phyloP scores from a whole-genome alignment of 2,888 invertebrate species.

The Euzetes globulus region DNA sequence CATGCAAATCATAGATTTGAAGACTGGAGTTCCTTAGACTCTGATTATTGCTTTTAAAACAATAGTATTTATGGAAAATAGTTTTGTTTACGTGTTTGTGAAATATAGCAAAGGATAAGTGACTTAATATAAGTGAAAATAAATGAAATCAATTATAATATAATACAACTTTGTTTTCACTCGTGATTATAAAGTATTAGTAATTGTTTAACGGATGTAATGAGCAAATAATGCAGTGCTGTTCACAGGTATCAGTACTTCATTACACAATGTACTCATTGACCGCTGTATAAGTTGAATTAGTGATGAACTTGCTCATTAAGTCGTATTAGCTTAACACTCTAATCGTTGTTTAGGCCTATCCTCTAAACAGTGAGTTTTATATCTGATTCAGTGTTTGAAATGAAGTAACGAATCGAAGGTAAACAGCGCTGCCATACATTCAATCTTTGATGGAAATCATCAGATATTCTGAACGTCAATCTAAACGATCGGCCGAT shows the following conservation, averaged over 20 bases:
- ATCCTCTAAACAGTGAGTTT: too few relatives aligned
- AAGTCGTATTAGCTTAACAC: too few relatives aligned
- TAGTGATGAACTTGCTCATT: background rate
- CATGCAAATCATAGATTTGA: too few relatives aligned
- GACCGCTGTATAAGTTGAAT: background rate
- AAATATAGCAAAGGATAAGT: constrained; percentile 13
- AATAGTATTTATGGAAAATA: constrained; percentile 14
- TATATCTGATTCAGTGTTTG: too few relatives aligned
- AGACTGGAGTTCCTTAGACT: too few relatives aligned
- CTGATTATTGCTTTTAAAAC: constrained; percentile 24
- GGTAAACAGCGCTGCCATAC: constrained; percentile 24
- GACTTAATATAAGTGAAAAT: constrained; percentile 24
- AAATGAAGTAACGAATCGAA: constrained; percentile 24
- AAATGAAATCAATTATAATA: background rate
- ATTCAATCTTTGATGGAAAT: background rate
- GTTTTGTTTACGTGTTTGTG: background rate
- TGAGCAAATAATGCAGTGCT: constrained; percentile 30
- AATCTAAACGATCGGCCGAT: background rate
- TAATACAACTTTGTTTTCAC: constrained; percentile 13
- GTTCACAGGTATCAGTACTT: constrained; percentile 9
- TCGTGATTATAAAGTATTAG: background rate
- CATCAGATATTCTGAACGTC: background rate
- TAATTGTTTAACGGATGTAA: constrained; percentile 1
- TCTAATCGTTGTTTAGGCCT: too few relatives aligned
- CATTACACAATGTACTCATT: background rate